Evolutionary conservation across 2,113 vertebrate species (phyloP), one percentile per base, ranked within the genome.

Genomic region (Cyanoramphus novaezelandiae): DNA sequence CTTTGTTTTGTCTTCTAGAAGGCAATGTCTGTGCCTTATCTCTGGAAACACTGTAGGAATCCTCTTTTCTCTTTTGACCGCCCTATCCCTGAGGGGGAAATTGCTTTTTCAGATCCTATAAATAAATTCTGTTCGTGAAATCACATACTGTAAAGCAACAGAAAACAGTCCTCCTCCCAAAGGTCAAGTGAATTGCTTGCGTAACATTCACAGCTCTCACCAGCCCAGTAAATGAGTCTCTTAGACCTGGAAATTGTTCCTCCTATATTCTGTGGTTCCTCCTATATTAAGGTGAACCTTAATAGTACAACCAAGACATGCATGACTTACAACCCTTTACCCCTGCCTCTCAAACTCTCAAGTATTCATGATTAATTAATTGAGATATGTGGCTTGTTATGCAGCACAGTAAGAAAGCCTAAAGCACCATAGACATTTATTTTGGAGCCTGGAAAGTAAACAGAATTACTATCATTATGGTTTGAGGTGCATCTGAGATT

Each of bases 401-500:
- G 65, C 74, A 68, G 64, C 41, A 39, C 41, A 71, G 41, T 33
- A 41, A 91, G 90, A 82, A 90, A 88, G 28, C 31, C 53, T 78
- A 46, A 72, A 90, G 70, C 72, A 57, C 52, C 88, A 74, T 1
- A 84, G 53, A 25, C 21, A 28, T 91, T 89, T 80, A 46, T 96
- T 97, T 81, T 85, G 63, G 68, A 86, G 55, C 35, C 67, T 76
- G 52, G 70, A 82, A 62, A 74, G 71, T 88, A 96, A 92, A 81
- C 43, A 84, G 55, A 93, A 82, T 68, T 39, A 69, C 39, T 59
- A 90, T 91, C 65, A 75, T 86, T 91, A 68, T 17, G 50, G 63
- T 78, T 95, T 95, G 75, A 87, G 77, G 46, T 92, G 47, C 28
- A 88, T 91, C 43, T 83, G 80, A 93, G 72, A 87, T 39, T 75